Percentiles rank a stretch among this genome's conserved stretches.
Evolutionary conservation across 2,888 invertebrate species (phyloP).

Genomic region (Tortricodes alternella): DNA sequence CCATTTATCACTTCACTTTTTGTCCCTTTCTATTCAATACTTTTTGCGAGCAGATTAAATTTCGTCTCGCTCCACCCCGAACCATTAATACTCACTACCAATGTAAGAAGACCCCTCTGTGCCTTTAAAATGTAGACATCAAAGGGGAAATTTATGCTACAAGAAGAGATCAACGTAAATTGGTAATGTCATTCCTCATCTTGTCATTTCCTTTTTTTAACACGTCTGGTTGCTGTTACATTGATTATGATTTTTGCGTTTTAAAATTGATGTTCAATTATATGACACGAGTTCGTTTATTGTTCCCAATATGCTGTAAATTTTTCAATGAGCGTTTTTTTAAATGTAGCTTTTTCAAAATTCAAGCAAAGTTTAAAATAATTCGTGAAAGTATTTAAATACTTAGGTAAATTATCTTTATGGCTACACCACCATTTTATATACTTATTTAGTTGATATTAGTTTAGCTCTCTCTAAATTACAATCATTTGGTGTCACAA

Average conservation of each 20-base stretch:
- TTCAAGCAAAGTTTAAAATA: too few species aligned
- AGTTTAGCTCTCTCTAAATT: too few species aligned
- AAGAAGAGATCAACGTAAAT: constrained; percentile 39
- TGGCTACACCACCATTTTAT: too few species aligned
- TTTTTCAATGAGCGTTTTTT: too few species aligned
- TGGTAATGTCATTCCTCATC: constrained; percentile 58
- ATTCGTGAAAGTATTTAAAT: too few species aligned
- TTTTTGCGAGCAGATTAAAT: constrained; percentile 81
- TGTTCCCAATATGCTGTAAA: neutral
- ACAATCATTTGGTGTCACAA: constrained; percentile 6
- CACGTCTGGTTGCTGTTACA: constrained; percentile 73
- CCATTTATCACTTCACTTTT: constrained; percentile 78
- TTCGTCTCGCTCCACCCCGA: constrained; percentile 69
- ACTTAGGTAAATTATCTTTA: too few species aligned
- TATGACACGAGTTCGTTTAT: constrained; percentile 26
- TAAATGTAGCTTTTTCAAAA: too few species aligned
- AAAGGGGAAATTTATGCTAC: constrained; percentile 25
- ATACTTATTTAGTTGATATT: too few species aligned
- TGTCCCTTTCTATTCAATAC: constrained; percentile 75
- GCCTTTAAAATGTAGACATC: constrained; percentile 13
- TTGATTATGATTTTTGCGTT: constrained; percentile 75
- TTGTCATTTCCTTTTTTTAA: constrained; percentile 66
- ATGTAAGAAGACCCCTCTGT: constrained; percentile 48
- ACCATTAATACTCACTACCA: constrained; percentile 73
- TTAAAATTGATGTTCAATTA: constrained; percentile 62